phyloP scores from a whole-genome alignment of 2,113 vertebrate genomes.

The Oncorhynchus masou region DNA sequence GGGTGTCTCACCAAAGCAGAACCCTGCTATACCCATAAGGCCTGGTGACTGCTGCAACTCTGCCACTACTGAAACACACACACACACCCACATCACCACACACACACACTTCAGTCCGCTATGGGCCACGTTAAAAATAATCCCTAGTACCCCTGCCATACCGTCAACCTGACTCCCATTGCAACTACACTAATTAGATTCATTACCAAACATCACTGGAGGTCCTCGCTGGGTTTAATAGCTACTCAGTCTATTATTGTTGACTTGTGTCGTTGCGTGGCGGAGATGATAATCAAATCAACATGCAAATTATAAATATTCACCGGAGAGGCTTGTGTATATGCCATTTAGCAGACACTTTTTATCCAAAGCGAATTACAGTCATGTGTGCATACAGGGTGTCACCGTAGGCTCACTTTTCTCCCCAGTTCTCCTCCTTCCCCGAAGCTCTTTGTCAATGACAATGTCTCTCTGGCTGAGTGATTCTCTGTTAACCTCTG shows the following conservation, averaged over 20 bases:
- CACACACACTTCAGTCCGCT: neutral
- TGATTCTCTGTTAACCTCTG: conserved; percentile 62
- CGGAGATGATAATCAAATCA: conserved; percentile 66
- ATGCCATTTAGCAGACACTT: too few relatives aligned
- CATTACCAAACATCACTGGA: conserved; percentile 57
- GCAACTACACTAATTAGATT: conserved; percentile 61
- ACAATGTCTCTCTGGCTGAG: conserved; percentile 47
- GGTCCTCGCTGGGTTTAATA: conserved; percentile 42
- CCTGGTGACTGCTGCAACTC: neutral
- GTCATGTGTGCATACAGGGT: too few relatives aligned
- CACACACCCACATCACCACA: neutral
- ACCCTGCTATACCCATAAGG: neutral
- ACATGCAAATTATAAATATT: conserved; percentile 70
- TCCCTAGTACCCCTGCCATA: conserved; percentile 19
- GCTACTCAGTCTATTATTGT: conserved; percentile 31
- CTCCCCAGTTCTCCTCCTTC: conserved; percentile 20
- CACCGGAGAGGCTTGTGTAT: conserved; percentile 28
- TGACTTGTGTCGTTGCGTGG: conserved; percentile 24
- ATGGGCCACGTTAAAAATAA: neutral
- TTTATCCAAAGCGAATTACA: too few relatives aligned
- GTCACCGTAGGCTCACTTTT: conserved; percentile 57
- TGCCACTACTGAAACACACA: neutral
- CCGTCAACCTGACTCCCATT: conserved; percentile 24
- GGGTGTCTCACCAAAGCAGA: neutral
- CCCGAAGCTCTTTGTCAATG: conserved; percentile 59